These are phyloP conservation scores for Ammodytes marinus DNA, from an alignment of 2,113 vertebrate species.

Conservation along the genomic window DNA sequence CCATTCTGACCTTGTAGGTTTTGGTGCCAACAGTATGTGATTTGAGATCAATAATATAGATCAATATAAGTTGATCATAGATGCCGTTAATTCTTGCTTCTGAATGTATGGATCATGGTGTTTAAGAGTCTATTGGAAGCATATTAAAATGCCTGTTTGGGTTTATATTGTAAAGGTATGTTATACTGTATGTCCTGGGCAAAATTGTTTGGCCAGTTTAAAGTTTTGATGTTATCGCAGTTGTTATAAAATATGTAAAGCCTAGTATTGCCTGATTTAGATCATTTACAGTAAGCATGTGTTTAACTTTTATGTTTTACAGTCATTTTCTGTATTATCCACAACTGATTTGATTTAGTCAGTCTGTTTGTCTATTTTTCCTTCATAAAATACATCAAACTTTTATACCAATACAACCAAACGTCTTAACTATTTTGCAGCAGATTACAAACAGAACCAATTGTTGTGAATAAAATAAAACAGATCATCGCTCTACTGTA, in stretches of 20 bases:
- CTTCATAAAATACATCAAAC: neutral
- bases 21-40: conserved; percentile 32
- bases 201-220: neutral
- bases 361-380: neutral
- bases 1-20: neutral
- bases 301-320: neutral
- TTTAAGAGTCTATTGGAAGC: neutral
- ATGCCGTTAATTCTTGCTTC: neutral
- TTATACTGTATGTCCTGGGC: neutral
- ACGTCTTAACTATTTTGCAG: neutral
- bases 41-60: neutral
- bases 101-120: conserved; percentile 15
- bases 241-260: conserved; percentile 11
- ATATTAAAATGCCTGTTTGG: neutral
- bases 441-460: neutral
- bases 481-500: neutral
- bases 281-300: neutral
- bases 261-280: no score
- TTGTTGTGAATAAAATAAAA: neutral
- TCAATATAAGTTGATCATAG: neutral
- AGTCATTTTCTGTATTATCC: neutral
- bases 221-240: neutral
- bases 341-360: neutral
- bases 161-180: neutral
- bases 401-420: conserved; percentile 4